phyloP scores from a whole-genome alignment of 2,797 vertebrate genomes.

The Propithecus deckenii region DNA sequence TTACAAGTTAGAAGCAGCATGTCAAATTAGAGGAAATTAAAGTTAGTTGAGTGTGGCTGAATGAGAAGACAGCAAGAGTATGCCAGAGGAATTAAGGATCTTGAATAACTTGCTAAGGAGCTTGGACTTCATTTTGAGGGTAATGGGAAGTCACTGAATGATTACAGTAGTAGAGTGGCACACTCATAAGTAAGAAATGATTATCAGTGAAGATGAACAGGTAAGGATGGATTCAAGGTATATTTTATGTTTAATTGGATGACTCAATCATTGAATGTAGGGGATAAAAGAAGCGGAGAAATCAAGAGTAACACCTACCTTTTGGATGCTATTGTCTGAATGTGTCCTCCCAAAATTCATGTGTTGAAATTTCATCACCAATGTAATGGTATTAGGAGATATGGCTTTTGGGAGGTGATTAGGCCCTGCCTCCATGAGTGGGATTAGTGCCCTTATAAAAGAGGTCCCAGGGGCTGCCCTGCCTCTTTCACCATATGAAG shows the following conservation, averaged over 20 bases:
- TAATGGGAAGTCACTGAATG: neutral
- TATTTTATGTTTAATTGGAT: neutral
- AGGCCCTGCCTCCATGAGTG: too few relatives aligned
- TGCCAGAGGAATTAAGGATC: neutral
- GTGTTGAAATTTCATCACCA: neutral
- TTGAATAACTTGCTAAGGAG: neutral
- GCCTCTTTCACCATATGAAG: too few relatives aligned
- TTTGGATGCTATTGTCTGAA: neutral
- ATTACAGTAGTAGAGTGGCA: neutral
- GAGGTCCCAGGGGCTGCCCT: neutral
- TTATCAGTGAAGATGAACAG: neutral
- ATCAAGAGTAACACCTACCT: neutral
- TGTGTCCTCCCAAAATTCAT: neutral
- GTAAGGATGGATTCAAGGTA: neutral
- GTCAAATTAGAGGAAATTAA: neutral
- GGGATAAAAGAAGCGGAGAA: neutral
- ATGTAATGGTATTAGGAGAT: neutral
- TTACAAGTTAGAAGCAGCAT: neutral
- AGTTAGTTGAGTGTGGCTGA: neutral
- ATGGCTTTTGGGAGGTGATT: neutral
- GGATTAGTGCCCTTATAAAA: neutral
- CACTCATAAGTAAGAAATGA: neutral
- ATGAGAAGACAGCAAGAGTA: neutral
- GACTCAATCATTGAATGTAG: neutral
- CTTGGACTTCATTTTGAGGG: neutral